Base-by-base conservation (phyloP, 2,113 vertebrate genomes). In the Oryzias javanicus region DNA sequence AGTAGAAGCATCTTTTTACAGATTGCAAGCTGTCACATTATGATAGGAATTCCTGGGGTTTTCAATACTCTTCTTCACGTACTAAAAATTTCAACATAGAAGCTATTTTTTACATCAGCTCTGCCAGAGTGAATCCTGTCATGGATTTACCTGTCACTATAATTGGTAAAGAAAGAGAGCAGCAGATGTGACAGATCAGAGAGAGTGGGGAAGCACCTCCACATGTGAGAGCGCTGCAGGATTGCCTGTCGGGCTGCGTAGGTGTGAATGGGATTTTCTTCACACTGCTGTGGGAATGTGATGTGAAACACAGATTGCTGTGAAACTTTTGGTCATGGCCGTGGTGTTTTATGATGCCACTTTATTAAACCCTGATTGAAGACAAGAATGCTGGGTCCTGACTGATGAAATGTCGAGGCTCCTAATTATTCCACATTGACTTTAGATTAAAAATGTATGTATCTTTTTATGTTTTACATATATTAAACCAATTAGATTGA, bases 191-290 rank as follows among this genome's bases (percentile, higher is more conserved):
- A 56, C 65, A 80, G 44, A 62, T 66, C 24, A 61, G 70, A 19
- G 64, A 27, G 55, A 49, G 25, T 25, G 20, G 52, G 61, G 49
- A 59, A 67, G 63, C 71, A 71, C 60, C 52, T 59, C 17, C 42
- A 44, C 22, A 27, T 48, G 24, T 42, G 40, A 61, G 50, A 45
- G 44, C 53, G 14, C 25, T 6, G 49, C 48, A 10, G 17, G 35
- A 53, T 55, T 58, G 49, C 60, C 54, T 56, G 35, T 58, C 27
- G 42, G 71, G 24, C n/a, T 51, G 55, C 4, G 69, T 49, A 19
- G 59, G 79, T 74, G 79, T 70, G 64, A 81, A 82, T 72, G 35
- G 60, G 68, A 70, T 77, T 77, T 60, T 57, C 51, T 74, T 54
- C 45, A 5, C 6, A 50, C 58, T 42, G 52, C 52, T 14, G 1